These are phyloP conservation scores for Climacteris rufus DNA, from an alignment of 2,113 vertebrate species.

Conservation along the genomic window DNA sequence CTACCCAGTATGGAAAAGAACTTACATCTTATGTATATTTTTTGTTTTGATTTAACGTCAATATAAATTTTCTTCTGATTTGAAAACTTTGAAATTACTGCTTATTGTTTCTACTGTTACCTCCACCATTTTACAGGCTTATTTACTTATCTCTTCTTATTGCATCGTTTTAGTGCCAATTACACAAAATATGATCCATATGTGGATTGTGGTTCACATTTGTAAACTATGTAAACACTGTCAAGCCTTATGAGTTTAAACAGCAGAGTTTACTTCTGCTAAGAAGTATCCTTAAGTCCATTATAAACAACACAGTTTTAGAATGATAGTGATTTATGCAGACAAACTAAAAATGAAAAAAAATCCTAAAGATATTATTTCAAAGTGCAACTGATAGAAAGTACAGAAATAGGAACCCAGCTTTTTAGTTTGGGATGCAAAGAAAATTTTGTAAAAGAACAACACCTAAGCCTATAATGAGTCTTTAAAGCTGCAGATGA, in stretches of 20 bases:
- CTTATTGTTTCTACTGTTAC: slow-evolving; percentile 41
- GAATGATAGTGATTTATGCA: not conserved
- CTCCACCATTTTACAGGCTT: slow-evolving; percentile 18
- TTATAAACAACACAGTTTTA: slow-evolving; percentile 17
- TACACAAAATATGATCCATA: slow-evolving; percentile 50
- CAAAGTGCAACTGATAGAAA: not conserved
- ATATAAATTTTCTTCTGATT: slow-evolving; percentile 20
- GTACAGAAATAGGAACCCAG: not conserved
- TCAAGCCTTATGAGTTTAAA: slow-evolving; percentile 45
- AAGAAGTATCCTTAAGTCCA: not conserved
- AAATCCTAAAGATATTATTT: not conserved
- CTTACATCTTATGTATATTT: not conserved
- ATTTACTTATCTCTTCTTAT: slow-evolving; percentile 46
- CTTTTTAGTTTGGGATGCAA: not conserved
- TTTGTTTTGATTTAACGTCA: slow-evolving; percentile 23
- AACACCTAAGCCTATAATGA: not conserved
- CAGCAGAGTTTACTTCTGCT: slow-evolving; percentile 35
- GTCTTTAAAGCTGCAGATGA: not conserved
- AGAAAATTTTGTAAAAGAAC: not conserved
- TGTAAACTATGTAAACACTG: slow-evolving; percentile 58
- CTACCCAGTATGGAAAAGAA: not conserved
- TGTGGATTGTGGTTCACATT: slow-evolving; percentile 41
- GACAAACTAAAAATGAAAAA: not conserved
- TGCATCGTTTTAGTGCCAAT: slow-evolving; percentile 37
- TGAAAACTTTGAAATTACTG: slow-evolving; percentile 41